Conservation (phyloP, 2,113 vertebrate genomes). For the Engraulis encrasicolus region DNA sequence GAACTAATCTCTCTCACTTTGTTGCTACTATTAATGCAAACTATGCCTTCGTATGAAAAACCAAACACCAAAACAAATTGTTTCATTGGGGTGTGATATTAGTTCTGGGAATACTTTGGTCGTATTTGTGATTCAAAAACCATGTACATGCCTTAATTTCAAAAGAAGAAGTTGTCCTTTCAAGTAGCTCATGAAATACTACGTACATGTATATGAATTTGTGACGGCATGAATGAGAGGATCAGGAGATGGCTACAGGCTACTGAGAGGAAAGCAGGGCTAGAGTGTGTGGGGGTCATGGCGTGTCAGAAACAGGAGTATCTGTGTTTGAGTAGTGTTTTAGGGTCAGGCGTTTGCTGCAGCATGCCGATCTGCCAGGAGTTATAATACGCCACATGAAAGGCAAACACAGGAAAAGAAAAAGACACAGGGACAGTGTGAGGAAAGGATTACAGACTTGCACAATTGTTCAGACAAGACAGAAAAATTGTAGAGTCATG, state of each 20-base stretch:
- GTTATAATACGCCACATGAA: constrained; percentile 43
- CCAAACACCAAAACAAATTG: background rate
- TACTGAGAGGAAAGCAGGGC: background rate
- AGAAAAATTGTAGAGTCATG: constrained; percentile 37
- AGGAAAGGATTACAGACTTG: constrained; percentile 52
- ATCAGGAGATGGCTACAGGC: constrained; percentile 3
- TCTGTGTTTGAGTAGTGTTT: constrained; percentile 78
- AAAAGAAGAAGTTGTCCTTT: constrained; percentile 27
- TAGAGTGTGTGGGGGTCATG: constrained; percentile 36
- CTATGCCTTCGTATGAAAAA: background rate
- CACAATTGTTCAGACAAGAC: constrained; percentile 42
- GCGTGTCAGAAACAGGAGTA: constrained; percentile 76
- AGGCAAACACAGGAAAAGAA: constrained; percentile 52
- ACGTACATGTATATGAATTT: constrained; percentile 8
- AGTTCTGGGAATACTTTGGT: background rate
- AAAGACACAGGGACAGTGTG: constrained; percentile 45
- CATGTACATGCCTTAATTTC: background rate
- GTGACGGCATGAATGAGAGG: background rate
- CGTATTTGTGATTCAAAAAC: background rate
- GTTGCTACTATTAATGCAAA: background rate
- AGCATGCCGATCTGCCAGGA: constrained; percentile 74
- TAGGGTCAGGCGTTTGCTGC: constrained; percentile 72
- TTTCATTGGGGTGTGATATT: background rate
- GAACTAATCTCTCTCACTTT: background rate
- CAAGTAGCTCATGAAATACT: constrained; percentile 46